Evolutionary conservation across 2,113 vertebrate genomes (phyloP).

Genomic region (Sorex fumeus): DNA sequence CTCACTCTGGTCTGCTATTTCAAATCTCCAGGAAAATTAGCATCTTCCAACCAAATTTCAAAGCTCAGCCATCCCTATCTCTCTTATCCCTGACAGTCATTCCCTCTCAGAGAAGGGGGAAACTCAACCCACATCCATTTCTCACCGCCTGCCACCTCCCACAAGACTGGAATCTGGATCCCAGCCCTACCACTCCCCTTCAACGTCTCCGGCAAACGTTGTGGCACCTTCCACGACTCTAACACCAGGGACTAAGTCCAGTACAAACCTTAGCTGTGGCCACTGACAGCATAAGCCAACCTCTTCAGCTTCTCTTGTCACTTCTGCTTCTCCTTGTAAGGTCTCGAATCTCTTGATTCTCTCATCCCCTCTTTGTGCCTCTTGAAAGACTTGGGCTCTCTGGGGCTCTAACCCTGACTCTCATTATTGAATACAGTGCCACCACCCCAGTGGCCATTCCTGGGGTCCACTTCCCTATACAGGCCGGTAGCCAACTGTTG

Average conservation of each 20-base stretch:
- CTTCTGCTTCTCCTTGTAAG: neutral
- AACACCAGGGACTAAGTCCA: neutral
- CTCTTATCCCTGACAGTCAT: neutral
- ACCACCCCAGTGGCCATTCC: neutral
- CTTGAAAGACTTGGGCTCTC: neutral
- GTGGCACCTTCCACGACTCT: neutral
- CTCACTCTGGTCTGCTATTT: neutral
- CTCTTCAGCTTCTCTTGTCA: conserved; percentile 2
- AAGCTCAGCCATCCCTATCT: conserved; percentile 1
- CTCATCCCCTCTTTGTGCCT: neutral
- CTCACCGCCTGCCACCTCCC: neutral
- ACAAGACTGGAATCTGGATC: neutral
- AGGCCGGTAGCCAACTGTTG: too few species aligned
- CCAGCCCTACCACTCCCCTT: neutral
- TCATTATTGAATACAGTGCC: neutral
- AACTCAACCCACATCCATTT: neutral
- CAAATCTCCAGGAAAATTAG: neutral
- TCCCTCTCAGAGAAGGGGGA: conserved; percentile 11
- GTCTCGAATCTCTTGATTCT: neutral
- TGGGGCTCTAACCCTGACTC: neutral
- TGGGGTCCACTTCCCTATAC: neutral
- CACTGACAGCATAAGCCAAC: neutral
- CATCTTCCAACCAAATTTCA: conserved; percentile 45
- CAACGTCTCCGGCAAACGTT: neutral
- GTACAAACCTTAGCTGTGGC: conserved; percentile 5